These are phyloP conservation scores for Amphimedon queenslandica DNA, from an alignment of 37 sponge, comb jelly and placozoan genomes.

Conservation along the genomic window DNA sequence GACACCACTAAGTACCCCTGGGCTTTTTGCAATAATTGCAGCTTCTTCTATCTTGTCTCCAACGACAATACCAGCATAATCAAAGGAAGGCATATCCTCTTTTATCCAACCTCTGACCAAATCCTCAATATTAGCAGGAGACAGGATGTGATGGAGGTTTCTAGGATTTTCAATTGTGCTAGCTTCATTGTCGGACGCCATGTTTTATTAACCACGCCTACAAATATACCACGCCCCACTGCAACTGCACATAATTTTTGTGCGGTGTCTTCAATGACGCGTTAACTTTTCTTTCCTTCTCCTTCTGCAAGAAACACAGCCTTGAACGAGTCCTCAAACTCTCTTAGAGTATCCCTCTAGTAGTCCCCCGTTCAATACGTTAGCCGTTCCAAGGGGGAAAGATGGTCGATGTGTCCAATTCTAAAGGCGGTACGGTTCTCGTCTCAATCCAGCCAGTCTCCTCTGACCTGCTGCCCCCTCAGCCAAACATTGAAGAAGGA, in stretches of 20 bases:
- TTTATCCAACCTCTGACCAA: constrained; percentile 62
- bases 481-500: not conserved
- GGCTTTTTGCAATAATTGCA: constrained; percentile 77
- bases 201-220: no score
- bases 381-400: no score
- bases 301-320: no score
- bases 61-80: constrained; percentile 80
- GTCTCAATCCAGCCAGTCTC: not conserved
- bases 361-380: no score
- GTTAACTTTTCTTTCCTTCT: no score
- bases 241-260: no score
- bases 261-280: no score
- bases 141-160: constrained; percentile 18
- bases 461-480: not conserved
- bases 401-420: not conserved
- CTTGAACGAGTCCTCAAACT: no score
- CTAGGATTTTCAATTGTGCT: no score
- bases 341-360: no score
- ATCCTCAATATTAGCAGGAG: constrained; percentile 42
- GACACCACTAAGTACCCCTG: constrained; percentile 79
- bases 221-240: no score
- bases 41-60: constrained; percentile 73
- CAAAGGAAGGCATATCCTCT: constrained; percentile 92
- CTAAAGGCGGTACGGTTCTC: not conserved
- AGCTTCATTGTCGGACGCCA: no score